Evolutionary conservation across 2,113 vertebrate species (phyloP).

Genomic region (Albula goreensis): DNA sequence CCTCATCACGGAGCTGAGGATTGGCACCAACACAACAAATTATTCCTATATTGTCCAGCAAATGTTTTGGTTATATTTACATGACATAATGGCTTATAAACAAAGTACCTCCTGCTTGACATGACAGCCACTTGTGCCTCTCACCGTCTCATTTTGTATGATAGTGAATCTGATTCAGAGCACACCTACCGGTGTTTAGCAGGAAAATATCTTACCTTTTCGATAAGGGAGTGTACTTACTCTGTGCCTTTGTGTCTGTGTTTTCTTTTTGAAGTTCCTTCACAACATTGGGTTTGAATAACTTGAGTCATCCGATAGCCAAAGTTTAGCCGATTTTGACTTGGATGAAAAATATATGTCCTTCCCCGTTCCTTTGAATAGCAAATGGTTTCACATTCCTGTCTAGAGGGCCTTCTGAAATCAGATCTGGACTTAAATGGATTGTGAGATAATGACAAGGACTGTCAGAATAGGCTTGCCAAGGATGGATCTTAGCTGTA

Average conservation of each 20-base stretch:
- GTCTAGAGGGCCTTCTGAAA: neutral
- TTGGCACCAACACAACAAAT: neutral
- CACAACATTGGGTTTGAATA: neutral
- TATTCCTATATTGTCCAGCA: no score
- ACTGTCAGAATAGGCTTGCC: neutral
- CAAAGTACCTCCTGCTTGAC: neutral
- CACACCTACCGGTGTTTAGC: neutral
- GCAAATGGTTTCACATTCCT: neutral
- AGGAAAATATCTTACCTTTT: neutral
- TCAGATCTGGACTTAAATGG: neutral
- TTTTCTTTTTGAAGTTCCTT: constrained; percentile 4
- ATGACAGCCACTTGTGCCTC: neutral
- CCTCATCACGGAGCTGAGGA: neutral
- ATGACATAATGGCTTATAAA: neutral
- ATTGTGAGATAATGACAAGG: neutral
- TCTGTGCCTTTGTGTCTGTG: neutral
- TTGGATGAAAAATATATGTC: neutral
- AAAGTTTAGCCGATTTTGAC: neutral
- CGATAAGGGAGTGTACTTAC: neutral
- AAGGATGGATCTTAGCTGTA: neutral
- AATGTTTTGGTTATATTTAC: no score
- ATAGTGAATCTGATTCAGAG: neutral
- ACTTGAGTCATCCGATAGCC: constrained; percentile 2
- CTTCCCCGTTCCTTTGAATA: neutral
- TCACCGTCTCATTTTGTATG: neutral